These are phyloP conservation scores for Acleris literana DNA, from an alignment of 2,888 invertebrate species.

Conservation along the genomic window DNA sequence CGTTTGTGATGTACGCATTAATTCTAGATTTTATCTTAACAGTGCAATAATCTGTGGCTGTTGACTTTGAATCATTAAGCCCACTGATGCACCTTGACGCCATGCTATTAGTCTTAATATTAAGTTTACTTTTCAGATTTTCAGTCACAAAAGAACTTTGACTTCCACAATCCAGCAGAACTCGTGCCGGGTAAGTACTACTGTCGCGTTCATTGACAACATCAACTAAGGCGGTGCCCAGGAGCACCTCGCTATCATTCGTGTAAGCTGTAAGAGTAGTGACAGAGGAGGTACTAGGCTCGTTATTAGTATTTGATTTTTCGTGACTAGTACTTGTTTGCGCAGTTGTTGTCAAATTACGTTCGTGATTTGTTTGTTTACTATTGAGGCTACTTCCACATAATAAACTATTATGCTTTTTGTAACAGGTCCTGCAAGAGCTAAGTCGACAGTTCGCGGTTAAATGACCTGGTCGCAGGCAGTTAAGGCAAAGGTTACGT, in stretches of 20 bases:
- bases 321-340: not conserved
- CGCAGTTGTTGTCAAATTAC: not conserved
- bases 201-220: conserved; percentile 3
- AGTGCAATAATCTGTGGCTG: not conserved
- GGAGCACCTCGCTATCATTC: conserved; percentile 3
- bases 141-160: conserved; percentile 7
- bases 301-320: not conserved
- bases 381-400: not conserved
- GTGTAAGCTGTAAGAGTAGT: conserved; percentile 7
- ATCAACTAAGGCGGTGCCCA: conserved; percentile 12
- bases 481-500: conserved; percentile 3
- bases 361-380: not conserved
- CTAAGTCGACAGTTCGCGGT: conserved; percentile 1
- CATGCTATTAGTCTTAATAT: not conserved
- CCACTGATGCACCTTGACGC: not conserved
- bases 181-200: conserved; percentile 8
- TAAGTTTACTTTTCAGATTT: conserved; percentile 14
- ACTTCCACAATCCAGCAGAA: conserved; percentile 9
- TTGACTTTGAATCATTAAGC: not conserved
- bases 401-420: conserved; percentile 4
- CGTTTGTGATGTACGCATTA: not conserved
- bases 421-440: conserved; percentile 5
- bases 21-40: conserved; percentile 11
- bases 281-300: not conserved
- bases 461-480: not conserved